A percentile compares a stretch with the other conserved stretches of the same genome.
Conservation (phyloP, 2,113 vertebrate genomes). For the Trematomus loennbergii region DNA sequence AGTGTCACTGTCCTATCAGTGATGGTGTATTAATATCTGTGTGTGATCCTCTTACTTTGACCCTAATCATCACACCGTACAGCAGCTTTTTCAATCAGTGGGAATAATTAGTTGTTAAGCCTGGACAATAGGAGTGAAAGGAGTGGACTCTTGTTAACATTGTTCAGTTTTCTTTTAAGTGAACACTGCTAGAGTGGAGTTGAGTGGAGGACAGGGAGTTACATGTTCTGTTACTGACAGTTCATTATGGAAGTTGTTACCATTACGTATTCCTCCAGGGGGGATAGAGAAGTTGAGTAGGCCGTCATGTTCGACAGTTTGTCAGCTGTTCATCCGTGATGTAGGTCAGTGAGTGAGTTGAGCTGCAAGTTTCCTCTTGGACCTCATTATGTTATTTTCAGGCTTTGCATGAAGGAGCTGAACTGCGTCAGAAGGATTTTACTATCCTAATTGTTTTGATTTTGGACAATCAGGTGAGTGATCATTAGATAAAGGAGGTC, state of each 20-base stretch:
- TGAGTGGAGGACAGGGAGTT: conserved; percentile 9
- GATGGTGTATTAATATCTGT: conserved; percentile 73
- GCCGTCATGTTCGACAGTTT: conserved; percentile 30
- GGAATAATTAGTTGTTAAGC: conserved; percentile 20
- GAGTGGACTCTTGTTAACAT: not conserved
- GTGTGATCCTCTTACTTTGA: conserved; percentile 80
- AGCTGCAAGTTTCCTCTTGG: conserved; percentile 16
- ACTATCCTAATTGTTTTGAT: not conserved
- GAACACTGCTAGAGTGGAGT: not conserved
- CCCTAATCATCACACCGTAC: conserved; percentile 64
- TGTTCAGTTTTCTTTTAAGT: conserved; percentile 2
- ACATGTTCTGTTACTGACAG: conserved; percentile 33
- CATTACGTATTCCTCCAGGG: conserved; percentile 2
- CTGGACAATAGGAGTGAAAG: not conserved
- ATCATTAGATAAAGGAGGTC: not conserved
- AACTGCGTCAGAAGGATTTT: not conserved
- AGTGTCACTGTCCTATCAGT: conserved; percentile 52
- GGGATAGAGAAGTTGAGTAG: conserved; percentile 44
- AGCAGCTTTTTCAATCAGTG: conserved; percentile 57
- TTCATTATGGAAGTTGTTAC: conserved; percentile 49
- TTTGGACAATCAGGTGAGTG: conserved; percentile 24
- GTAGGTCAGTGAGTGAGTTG: conserved; percentile 39
- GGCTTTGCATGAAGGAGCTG: not conserved
- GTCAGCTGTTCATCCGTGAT: conserved; percentile 51
- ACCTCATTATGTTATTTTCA: not conserved